Conservation (phyloP, 2,888 invertebrate genomes). For the Drosophila diplacantha region DNA sequence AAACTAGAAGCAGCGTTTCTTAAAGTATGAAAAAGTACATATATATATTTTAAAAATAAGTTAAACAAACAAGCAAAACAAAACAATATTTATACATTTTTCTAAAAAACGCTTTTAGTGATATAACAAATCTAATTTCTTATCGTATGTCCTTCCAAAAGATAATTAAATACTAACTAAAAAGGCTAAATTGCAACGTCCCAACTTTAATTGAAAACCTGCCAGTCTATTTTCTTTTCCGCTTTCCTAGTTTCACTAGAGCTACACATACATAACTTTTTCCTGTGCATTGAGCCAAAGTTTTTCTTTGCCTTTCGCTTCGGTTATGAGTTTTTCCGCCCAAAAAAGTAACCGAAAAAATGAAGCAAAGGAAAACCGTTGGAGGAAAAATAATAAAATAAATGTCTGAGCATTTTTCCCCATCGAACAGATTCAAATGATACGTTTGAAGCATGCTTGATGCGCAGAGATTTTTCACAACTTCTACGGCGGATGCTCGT, state of each 20-base stretch:
- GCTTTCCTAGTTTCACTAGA: not conserved
- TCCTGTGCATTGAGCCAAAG: slow-evolving; percentile 22
- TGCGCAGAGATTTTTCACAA: slow-evolving; percentile 50
- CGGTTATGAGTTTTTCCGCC: slow-evolving; percentile 39
- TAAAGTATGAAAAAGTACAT: not conserved
- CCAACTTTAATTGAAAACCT: not conserved
- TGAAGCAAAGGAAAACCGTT: slow-evolving; percentile 4
- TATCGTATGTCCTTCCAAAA: too few species aligned
- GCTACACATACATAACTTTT: slow-evolving; percentile 2
- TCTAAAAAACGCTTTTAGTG: not conserved
- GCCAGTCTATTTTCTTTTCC: not conserved
- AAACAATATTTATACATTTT: too few species aligned
- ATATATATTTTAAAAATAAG: too few species aligned
- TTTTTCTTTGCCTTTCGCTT: slow-evolving; percentile 19
- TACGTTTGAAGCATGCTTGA: slow-evolving; percentile 38
- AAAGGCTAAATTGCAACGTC: not conserved
- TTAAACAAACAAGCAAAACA: not conserved
- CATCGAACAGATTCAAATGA: slow-evolving; percentile 45
- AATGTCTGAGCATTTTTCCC: slow-evolving; percentile 48
- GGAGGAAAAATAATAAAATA: slow-evolving; percentile 48
- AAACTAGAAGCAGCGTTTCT: too few species aligned
- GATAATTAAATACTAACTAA: not conserved
- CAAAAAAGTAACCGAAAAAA: slow-evolving; percentile 3
- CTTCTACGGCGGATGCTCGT: slow-evolving; percentile 49
- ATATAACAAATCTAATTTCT: not conserved